Evolutionary conservation across 2,113 vertebrate genomes (phyloP).

Genomic region (Spilogale gracilis): DNA sequence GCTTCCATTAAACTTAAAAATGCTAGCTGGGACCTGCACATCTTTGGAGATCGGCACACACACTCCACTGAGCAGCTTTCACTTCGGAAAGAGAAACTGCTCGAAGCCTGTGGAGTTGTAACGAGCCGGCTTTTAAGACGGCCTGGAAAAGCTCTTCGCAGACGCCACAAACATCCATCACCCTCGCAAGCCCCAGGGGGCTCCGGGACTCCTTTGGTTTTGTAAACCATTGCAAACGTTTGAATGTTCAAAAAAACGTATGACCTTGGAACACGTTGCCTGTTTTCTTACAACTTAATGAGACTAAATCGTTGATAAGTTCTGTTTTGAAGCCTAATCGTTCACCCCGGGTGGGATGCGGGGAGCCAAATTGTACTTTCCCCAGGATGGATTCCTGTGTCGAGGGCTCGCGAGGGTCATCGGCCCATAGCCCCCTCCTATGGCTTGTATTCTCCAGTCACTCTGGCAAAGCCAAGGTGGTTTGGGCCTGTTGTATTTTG

Average conservation of each 20-base stretch:
- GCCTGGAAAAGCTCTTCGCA: conserved; percentile 4
- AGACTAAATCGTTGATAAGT: conserved; percentile 60
- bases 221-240: conserved; percentile 48
- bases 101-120: background rate
- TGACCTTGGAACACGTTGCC: conserved; percentile 38
- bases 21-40: background rate
- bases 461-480: background rate
- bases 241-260: conserved; percentile 26
- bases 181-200: background rate
- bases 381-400: accelerated
- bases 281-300: conserved; percentile 74
- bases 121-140: background rate
- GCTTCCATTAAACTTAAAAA: background rate
- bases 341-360: accelerated
- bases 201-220: background rate
- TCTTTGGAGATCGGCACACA: background rate
- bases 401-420: accelerated
- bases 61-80: background rate
- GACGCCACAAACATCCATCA: background rate
- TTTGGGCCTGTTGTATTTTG: background rate
- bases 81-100: background rate
- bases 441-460: background rate
- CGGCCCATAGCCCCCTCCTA: background rate
- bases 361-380: background rate
- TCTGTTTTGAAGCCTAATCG: conserved; percentile 11